Percentiles rank a stretch among this genome's conserved stretches.
These are phyloP conservation scores for Notechis scutatus DNA, from an alignment of 2,113 vertebrate species.

Conservation along the genomic window DNA sequence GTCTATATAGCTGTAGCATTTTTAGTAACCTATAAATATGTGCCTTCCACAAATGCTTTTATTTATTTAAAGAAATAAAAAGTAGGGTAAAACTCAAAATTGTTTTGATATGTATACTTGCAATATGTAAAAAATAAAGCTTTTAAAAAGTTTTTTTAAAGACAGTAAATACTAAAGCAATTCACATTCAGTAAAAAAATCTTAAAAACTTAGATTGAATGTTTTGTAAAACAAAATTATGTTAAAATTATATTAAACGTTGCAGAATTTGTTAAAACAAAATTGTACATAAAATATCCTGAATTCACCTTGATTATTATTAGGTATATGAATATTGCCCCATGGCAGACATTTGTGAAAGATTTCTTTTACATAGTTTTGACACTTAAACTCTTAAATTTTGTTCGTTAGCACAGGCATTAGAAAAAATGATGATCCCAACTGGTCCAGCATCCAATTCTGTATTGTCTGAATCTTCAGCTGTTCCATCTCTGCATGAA, in stretches of 20 bases:
- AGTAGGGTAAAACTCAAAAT: neutral
- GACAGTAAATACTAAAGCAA: neutral
- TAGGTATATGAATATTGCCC: neutral
- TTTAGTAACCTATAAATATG: neutral
- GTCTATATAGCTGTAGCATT: neutral
- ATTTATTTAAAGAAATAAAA: neutral
- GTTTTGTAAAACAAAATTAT: neutral
- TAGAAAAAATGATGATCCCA: slow-evolving; percentile 96
- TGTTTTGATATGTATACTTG: neutral
- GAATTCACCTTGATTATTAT: neutral
- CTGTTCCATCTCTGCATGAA: slow-evolving; percentile 78
- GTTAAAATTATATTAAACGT: neutral
- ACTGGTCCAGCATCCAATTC: slow-evolving; percentile 79
- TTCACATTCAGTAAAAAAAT: neutral
- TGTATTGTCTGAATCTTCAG: slow-evolving; percentile 75
- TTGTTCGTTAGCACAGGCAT: slow-evolving; percentile 81
- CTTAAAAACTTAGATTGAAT: neutral
- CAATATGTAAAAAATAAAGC: neutral
- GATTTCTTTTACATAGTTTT: neutral
- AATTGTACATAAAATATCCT: neutral
- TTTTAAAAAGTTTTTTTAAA: neutral
- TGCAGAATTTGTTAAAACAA: neutral
- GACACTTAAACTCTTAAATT: neutral
- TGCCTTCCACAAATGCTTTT: neutral
- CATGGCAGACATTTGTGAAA: neutral